Conservation (phyloP, 2,888 invertebrate species). For the Apotomis betuletana region DNA sequence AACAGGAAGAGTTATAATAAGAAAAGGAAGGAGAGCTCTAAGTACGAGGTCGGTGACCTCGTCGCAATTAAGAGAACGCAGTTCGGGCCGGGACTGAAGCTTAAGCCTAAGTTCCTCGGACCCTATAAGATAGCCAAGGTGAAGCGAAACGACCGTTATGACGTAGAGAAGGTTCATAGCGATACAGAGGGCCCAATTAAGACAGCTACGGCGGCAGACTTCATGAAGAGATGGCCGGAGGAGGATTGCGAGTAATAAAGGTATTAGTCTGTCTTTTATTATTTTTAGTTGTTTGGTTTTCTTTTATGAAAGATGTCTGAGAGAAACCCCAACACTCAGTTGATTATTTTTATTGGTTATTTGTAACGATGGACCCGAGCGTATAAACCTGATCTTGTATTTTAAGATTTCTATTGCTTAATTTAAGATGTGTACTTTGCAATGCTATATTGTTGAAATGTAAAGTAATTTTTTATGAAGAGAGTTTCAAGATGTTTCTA, state of each 20-base stretch:
- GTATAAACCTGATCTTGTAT: too few relatives aligned
- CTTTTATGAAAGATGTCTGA: too few relatives aligned
- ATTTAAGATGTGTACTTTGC: too few relatives aligned
- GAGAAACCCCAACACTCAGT: too few relatives aligned
- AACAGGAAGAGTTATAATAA: conserved; percentile 24
- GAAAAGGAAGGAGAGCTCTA: conserved; percentile 23
- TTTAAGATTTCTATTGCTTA: too few relatives aligned
- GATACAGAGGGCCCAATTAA: background rate
- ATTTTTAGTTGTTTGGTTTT: too few relatives aligned
- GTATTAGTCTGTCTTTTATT: background rate
- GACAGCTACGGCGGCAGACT: background rate
- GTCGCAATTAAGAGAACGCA: conserved; percentile 17
- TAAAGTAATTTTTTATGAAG: too few relatives aligned
- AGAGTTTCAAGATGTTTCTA: too few relatives aligned
- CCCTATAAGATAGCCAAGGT: conserved; percentile 5
- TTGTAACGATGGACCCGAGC: too few relatives aligned
- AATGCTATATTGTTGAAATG: too few relatives aligned
- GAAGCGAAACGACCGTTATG: conserved; percentile 14
- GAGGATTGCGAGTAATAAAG: conserved; percentile 5
- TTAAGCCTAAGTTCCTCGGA: conserved; percentile 10
- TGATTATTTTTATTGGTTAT: too few relatives aligned
- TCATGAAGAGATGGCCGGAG: conserved; percentile 8
- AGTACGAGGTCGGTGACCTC: conserved; percentile 14
- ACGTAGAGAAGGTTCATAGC: background rate
- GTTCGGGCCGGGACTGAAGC: conserved; percentile 7